Base-by-base conservation (phyloP, 2,113 vertebrate genomes). In the Cnemophilus loriae region DNA sequence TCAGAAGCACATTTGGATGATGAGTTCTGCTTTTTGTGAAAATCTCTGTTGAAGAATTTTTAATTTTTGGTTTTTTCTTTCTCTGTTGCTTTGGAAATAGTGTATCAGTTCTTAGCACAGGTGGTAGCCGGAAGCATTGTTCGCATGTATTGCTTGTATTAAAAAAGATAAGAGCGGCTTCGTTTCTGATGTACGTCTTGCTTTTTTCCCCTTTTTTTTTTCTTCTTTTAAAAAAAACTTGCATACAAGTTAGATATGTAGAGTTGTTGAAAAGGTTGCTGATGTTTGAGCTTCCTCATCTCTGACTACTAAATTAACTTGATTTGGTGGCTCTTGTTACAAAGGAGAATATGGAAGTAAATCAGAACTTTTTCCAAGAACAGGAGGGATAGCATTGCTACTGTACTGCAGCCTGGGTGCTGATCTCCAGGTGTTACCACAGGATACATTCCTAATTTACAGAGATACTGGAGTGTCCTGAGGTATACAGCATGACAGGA, bases 191-290 rank as follows among this genome's bases (percentile, higher is more conserved):
- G 7, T 30, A 65, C 13, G 11, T 56, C 24, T 76, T 47, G 21
- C 37, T 56, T 60, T 57, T 15, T 23, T 8, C 0, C 4, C 10
- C 6, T 13, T 44, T 8, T 33, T 17, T 3, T 4, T 7, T 16
- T 8, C 47, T 81, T 50, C 46, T 32, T 10, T 26, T 13, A 17
- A 32, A n/a, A n/a, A n/a, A n/a, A n/a, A 49, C 13, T 80, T 89
- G 18, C n/a, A 20, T 61, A 30, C 39, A 70, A 87, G 68, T 87
- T 47, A 49, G 39, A 4, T 74, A 8, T 14, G 18, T 59, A 75
- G 35, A 37, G 33, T 52, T n/a, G 17, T 59, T 69, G 37, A 65
- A 81, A 65, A 77, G 18, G 3, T 46, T 76, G 44, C 22, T 87
- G n/a, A 30, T 16, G 3, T 39, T 64, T 57, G 60, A 74, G 18